Conservation (phyloP, 1,140 invertebrate species). For the Zaprionus taronus region DNA sequence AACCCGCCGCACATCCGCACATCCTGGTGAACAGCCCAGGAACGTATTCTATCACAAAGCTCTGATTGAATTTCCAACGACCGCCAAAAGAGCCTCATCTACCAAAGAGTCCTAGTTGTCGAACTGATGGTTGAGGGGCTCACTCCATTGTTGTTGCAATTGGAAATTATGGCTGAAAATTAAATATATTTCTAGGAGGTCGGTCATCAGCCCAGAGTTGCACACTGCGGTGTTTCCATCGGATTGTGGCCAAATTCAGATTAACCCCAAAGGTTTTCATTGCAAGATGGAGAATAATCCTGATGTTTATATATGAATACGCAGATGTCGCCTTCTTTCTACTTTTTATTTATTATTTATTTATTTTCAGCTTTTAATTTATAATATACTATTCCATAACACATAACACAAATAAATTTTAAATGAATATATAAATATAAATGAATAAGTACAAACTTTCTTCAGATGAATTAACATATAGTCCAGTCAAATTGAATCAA, state of each 20-base stretch:
- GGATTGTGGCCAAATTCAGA: slow-evolving; percentile 9
- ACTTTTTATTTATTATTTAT: no score
- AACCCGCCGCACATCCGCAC: slow-evolving; percentile 46
- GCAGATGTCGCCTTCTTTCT: no score
- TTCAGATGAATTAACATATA: no score
- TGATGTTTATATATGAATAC: no score
- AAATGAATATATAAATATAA: no score
- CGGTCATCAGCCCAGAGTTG: neutral
- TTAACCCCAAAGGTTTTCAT: neutral
- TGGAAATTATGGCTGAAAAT: slow-evolving; percentile 74
- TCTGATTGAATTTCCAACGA: slow-evolving; percentile 73
- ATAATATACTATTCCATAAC: no score
- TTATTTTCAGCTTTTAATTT: no score
- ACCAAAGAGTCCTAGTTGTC: neutral
- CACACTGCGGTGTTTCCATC: slow-evolving; percentile 10
- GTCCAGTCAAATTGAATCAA: no score
- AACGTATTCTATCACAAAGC: slow-evolving; percentile 4
- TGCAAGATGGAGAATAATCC: no score
- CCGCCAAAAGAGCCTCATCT: slow-evolving; percentile 38
- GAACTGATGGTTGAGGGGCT: neutral
- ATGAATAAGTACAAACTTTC: no score
- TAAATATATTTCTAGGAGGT: slow-evolving; percentile 55
- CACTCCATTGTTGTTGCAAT: slow-evolving; percentile 32
- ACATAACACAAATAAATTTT: no score
- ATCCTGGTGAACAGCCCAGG: slow-evolving; percentile 8